phyloP scores from a whole-genome alignment of 2,888 invertebrate species.

The Macrosiphum euphorbiae region DNA sequence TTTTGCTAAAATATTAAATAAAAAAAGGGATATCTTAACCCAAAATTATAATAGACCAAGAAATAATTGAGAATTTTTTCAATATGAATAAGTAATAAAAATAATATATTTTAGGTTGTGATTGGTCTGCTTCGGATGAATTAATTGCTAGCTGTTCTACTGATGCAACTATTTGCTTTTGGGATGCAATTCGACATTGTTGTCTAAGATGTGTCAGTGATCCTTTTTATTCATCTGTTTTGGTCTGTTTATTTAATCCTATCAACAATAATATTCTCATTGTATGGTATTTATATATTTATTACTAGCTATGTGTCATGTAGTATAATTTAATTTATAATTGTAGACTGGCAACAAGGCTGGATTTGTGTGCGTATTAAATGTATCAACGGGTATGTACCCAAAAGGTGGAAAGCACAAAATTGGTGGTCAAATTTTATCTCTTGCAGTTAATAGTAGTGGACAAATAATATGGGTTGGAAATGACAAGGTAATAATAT shows the following conservation, averaged over 20 bases:
- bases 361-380: slow-evolving; percentile 83
- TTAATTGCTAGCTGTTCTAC: slow-evolving; percentile 82
- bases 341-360: slow-evolving; percentile 78
- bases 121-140: slow-evolving; percentile 90
- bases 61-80: background rate
- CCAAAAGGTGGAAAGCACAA: slow-evolving; percentile 75
- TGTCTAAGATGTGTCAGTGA: slow-evolving; percentile 79
- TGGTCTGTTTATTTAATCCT: slow-evolving; percentile 85
- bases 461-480: slow-evolving; percentile 84
- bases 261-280: slow-evolving; percentile 88
- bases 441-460: slow-evolving; percentile 83
- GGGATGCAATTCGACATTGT: slow-evolving; percentile 74
- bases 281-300: slow-evolving; percentile 75
- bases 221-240: slow-evolving; percentile 76
- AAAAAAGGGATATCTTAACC: no score
- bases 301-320: slow-evolving; percentile 53
- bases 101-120: slow-evolving; percentile 74
- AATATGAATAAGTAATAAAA: background rate
- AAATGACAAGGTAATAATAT: slow-evolving; percentile 66
- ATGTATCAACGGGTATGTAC: slow-evolving; percentile 88
- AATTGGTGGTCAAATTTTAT: slow-evolving; percentile 74
- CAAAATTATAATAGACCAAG: no score
- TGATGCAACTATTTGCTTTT: slow-evolving; percentile 82
- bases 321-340: slow-evolving; percentile 31
- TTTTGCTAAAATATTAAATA: no score